Evolutionary conservation across 2,888 invertebrate genomes (phyloP), one percentile per base, ranked within the genome.

Genomic region (Diplolepis rosae): DNA sequence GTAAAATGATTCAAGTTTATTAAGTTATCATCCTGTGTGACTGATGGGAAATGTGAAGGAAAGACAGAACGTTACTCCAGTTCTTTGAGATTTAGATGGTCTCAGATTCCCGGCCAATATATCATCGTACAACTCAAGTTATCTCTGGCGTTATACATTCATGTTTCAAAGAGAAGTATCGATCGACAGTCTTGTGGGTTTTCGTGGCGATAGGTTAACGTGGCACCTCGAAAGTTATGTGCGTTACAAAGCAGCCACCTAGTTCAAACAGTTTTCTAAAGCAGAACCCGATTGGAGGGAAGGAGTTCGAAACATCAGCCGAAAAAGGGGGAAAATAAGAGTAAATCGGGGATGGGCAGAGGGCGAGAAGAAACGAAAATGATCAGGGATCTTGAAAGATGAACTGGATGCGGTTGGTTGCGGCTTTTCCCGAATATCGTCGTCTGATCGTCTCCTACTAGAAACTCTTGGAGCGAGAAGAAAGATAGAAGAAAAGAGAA

Each of bases 361-460:
- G 72, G 65, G 71, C 68, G 72, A 71, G 73, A 73, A 77, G 75
- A 69, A 73, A 73, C 68, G 74, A 77, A 71, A 73, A 77, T 68
- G 77, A 77, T 77, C 70, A 72, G 51, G 22, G 61, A 71, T 69
- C 69, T 71, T 66, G 72, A 67, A 68, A 74, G 76, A 77, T 74
- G 71, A 71, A 73, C 71, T 71, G 74, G 72, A 65, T 70, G 76
- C 72, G 73, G 69, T 68, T 50, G 71, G 68, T 56, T 30, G 54
- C 32, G 32, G 39, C 27, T 68, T 52, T 32, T 35, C 42, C 15
- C 15, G 42, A 28, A 42, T 45, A 18, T 42, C 42, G 65, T 45
- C 45, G 27, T 30, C 30, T 61, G 66, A 45, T 73, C 69, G 69
- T 66, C n/a, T 35, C 28, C 50, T 30, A 48, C 66, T 66, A 28